Base-by-base conservation (phyloP, 1,140 invertebrate species). In the Diorhabda elongata region DNA sequence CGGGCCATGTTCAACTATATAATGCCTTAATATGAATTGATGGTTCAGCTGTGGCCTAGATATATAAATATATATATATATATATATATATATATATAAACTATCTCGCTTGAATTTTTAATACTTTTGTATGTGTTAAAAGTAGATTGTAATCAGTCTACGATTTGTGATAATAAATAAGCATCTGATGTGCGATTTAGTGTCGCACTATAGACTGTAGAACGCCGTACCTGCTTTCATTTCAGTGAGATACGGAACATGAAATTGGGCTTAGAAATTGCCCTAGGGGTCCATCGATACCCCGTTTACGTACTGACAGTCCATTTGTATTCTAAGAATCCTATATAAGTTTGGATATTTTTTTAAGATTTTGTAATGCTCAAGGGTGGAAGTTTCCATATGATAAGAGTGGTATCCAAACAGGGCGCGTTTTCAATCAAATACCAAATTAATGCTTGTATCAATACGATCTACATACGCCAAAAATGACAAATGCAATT, bases 101-200 rank as follows among this genome's bases (percentile, higher is more conserved):
- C 26, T 1, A 26, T 26, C 26, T 69, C 67, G 69, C 71, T 76
- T 74, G 67, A 72, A 71, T 76, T 52, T 76, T 75, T 75, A 73
- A 76, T 76, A 76, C 75, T 77, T 76, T 77, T 77, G 76, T 77
- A 77, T 76, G 71, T 75, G 73, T 76, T 76, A 70, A 77, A 52
- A 52, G 72, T 74, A 73, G 75, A 75, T 74, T 74, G 74, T 69
- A 72, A 69, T 73, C 74, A 74, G 74, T 77, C 73, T 74, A 71
- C 72, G 47, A 73, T 74, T 73, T 76, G 75, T 76, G 75, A 77
- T 77, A 78, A 74, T 74, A 75, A 76, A 72, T 76, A 76, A 74
- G 72, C 74, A 75, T 75, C 72, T 76, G 71, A 74, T 68, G 71
- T 76, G 74, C 76, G 70, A 69, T 67, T 64, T 72, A 74, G 70